Base-by-base conservation (phyloP, 2,888 invertebrate species). In the Ornithoptera alexandrae region DNA sequence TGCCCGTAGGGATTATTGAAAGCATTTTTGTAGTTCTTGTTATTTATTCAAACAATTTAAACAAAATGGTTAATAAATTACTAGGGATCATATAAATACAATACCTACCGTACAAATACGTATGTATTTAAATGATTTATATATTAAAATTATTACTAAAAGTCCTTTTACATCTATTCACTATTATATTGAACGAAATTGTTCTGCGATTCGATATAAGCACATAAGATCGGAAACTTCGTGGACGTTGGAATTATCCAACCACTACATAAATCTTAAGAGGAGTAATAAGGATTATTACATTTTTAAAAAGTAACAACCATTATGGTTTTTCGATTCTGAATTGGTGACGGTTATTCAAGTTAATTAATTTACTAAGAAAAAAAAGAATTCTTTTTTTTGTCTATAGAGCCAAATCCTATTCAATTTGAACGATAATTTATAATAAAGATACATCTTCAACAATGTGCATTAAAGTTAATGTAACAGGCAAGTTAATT, bases 31-130 rank as follows among this genome's bases (percentile, higher is more conserved):
- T 24, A 10, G 20, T 58, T 58, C n/a, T 24, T 15, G 24, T 22
- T 58, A 17, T 58, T 58, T 58, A 58, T 58, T 58, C 6, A 22
- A 24, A 58, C n/a, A 53, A 53, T 53, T 50, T 53, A n/a, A 53
- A n/a, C n/a, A n/a, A 53, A 53, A 53, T 0, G 7, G 53, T n/a
- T 53, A n/a, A n/a, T 53, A 50, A 17, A 50, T 18, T 50, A 18
- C 53, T 53, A 46, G 46, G 1, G 46, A 46, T 46, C 46, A 46
- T 8, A 10, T 46, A 46, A 15, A 46, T 15, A 46, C 12, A 46
- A 46, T 46, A 46, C 15, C 12, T 15, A 42, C 12, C 42, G 12
- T 42, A 12, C 30, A 30, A 3, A 42, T 42, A 42, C 10, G 10
- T 42, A 42, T 50, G 50, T n/a, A 53, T 53, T 53, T 53, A 6